Conservation (phyloP, 2,797 vertebrate genomes). For the Lemur catta region DNA sequence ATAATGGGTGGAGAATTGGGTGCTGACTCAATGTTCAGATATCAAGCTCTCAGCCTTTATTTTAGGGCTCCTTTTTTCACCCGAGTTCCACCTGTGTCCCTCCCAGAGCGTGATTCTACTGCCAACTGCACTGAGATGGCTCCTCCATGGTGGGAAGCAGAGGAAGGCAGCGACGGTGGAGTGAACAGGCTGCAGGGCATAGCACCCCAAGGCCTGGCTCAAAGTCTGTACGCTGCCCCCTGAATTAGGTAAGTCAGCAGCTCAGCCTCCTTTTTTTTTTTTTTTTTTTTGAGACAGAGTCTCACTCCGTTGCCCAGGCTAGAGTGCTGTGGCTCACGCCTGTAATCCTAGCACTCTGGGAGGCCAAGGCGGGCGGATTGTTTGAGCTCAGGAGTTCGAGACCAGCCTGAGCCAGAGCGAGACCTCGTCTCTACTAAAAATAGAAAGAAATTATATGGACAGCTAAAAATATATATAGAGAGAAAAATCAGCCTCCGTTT, state of each 20-base stretch:
- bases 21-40: background rate
- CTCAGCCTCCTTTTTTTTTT: background rate
- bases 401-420: too few relatives aligned
- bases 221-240: background rate
- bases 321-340: too few relatives aligned
- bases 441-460: too few relatives aligned
- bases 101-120: background rate
- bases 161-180: background rate
- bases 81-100: background rate
- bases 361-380: too few relatives aligned
- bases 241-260: background rate
- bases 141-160: background rate
- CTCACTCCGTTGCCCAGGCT: too few relatives aligned
- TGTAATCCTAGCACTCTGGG: too few relatives aligned
- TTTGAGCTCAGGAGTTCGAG: too few relatives aligned
- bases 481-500: background rate
- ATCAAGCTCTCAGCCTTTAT: background rate
- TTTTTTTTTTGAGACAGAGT: too few relatives aligned
- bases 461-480: too few relatives aligned
- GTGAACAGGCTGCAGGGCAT: background rate
- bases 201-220: background rate
- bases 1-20: background rate
- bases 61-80: background rate
- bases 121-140: background rate
- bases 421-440: too few relatives aligned